These are phyloP conservation scores for Dolomedes plantarius DNA, from an alignment of 2,888 invertebrate species.

Conservation along the genomic window DNA sequence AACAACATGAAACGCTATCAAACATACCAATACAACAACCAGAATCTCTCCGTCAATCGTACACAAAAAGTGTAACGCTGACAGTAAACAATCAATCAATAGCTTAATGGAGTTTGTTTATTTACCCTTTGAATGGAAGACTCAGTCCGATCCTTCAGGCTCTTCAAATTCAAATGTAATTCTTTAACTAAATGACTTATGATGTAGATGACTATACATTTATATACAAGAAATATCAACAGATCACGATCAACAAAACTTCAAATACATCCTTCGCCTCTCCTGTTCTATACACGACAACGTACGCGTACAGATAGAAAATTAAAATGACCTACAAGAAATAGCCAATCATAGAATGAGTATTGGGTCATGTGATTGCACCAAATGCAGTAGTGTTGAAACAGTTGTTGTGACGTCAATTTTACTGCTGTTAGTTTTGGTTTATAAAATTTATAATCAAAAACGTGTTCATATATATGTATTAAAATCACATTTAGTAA, in stretches of 20 bases:
- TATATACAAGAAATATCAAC: slow-evolving; percentile 65
- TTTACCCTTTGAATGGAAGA: slow-evolving; percentile 58
- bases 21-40: slow-evolving; percentile 25
- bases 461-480: no score
- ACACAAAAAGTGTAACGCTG: not conserved
- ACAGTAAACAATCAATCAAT: slow-evolving; percentile 9
- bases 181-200: slow-evolving; percentile 48
- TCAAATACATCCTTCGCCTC: slow-evolving; percentile 39
- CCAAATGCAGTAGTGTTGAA: slow-evolving; percentile 27
- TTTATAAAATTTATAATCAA: not conserved
- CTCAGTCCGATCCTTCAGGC: slow-evolving; percentile 48
- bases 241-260: slow-evolving; percentile 55
- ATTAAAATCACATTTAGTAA: no score
- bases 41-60: not conserved
- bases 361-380: slow-evolving; percentile 40
- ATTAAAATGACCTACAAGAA: slow-evolving; percentile 34
- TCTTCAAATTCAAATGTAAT: slow-evolving; percentile 24
- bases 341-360: slow-evolving; percentile 33
- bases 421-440: slow-evolving; percentile 8
- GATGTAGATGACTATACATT: slow-evolving; percentile 55
- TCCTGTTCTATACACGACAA: slow-evolving; percentile 18
- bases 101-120: not conserved
- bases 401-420: not conserved
- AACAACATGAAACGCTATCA: slow-evolving; percentile 13
- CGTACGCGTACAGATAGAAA: slow-evolving; percentile 38